Percentiles rank a stretch among this genome's conserved stretches.
Conservation (phyloP, 2,113 vertebrate species). For the Otolemur garnettii region DNA sequence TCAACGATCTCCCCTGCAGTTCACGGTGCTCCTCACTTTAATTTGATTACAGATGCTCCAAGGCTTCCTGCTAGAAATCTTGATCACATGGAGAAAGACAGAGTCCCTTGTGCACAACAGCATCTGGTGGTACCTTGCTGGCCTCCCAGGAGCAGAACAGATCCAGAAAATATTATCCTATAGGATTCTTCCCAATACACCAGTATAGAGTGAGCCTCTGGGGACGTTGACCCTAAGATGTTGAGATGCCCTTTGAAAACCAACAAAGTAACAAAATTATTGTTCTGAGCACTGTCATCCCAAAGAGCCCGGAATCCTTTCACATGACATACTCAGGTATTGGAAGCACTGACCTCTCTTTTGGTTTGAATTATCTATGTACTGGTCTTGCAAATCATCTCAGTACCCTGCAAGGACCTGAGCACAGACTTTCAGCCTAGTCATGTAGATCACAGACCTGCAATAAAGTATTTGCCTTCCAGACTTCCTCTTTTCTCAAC, state of each 20-base stretch:
- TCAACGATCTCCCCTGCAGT: slow-evolving; percentile 64
- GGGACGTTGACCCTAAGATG: not conserved
- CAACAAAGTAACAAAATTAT: not conserved
- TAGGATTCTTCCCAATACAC: not conserved
- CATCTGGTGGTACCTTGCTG: not conserved
- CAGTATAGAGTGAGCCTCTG: not conserved
- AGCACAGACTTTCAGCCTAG: not conserved
- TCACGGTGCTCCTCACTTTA: not conserved
- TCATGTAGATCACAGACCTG: not conserved
- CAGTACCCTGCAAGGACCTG: not conserved
- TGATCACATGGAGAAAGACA: not conserved
- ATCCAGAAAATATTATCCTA: not conserved
- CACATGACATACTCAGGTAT: not conserved
- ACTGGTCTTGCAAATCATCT: not conserved
- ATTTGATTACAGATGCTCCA: not conserved
- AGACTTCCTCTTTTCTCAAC: not conserved
- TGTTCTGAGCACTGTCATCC: not conserved
- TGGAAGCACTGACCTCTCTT: not conserved
- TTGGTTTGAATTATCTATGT: not conserved
- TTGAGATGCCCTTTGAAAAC: not conserved
- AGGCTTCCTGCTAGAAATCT: not conserved
- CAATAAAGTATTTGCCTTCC: not conserved
- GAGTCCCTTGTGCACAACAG: not conserved
- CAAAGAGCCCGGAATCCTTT: not conserved
- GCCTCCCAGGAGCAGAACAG: not conserved